Base-by-base conservation (phyloP, 1,140 invertebrate genomes). In the Homalodisca vitripennis region DNA sequence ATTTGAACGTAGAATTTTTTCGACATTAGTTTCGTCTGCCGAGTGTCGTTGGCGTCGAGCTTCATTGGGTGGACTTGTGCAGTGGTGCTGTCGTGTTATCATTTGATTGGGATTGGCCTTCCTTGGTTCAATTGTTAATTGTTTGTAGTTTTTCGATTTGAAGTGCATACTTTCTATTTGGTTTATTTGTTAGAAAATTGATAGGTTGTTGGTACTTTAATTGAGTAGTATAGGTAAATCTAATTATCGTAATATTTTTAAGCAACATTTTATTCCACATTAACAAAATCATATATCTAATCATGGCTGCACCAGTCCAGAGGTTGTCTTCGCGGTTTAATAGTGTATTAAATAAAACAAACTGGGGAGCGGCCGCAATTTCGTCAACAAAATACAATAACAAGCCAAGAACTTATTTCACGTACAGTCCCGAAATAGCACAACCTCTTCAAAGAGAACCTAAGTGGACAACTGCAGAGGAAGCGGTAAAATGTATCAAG, bases 391-490 rank as follows among this genome's bases (percentile, higher is more conserved):
- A 68, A 32, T 27, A 46, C 27, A 68, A 60, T 68, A 66, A 66
- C 26, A 66, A 66, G 22, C 34, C 24, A 27, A 34, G 66, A 60
- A 73, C 55, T 24, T 75, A 72, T 66, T 75, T 75, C 62, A 74
- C 72, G 3, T 76, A 75, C 63, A 71, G 67, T 20, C 66, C 68
- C 14, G 79, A 83, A 75, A 77, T 80, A 0, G 75, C 78, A 22
- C 77, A 81, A 67, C 79, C 81, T 1, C 67, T 82, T 3, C 76
- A 78, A 68, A 80, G 79, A 63, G 78, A 81, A 69, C 82, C 82
- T 14, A 81, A 80, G 77, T 80, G 77, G 75, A 72, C 73, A 10
- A 72, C 77, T 12, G 75, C 80, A 20, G 79, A 82, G 66, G 77
- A 82, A 70, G 81, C 81, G 29, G 80, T 83, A 41, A 72, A 78